Evolutionary conservation across 2,113 vertebrate species (phyloP).

Genomic region (Semnopithecus entellus): DNA sequence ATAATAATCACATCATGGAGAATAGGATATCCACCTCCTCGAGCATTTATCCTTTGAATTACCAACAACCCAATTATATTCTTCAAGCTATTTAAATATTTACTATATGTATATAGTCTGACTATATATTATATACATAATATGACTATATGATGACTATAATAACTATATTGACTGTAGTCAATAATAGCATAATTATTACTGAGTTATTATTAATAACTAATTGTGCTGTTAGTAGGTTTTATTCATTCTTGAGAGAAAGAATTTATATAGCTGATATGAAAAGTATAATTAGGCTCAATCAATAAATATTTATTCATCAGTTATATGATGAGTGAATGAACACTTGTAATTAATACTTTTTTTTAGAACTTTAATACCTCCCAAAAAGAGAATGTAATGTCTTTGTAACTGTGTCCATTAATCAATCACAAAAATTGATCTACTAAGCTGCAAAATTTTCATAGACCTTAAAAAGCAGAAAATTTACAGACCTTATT

Average conservation of each 20-base stretch:
- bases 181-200: too few species aligned
- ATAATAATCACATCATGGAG: too few species aligned
- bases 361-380: slow-evolving; percentile 6
- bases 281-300: neutral
- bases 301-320: slow-evolving; percentile 18
- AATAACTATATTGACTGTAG: too few species aligned
- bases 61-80: too few species aligned
- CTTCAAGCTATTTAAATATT: too few species aligned
- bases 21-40: too few species aligned
- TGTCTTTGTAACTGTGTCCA: neutral
- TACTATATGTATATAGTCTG: too few species aligned
- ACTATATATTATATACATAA: too few species aligned
- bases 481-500: neutral
- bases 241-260: neutral
- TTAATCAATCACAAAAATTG: neutral
- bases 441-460: neutral
- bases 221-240: too few species aligned
- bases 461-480: neutral
- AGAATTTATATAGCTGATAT: neutral
- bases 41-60: too few species aligned
- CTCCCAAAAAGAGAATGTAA: neutral
- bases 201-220: too few species aligned
- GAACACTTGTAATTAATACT: neutral
- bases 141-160: too few species aligned
- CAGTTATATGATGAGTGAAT: neutral